These are phyloP conservation scores for Euura saliciscinereae DNA, from an alignment of 1,140 invertebrate genomes.

Conservation along the genomic window DNA sequence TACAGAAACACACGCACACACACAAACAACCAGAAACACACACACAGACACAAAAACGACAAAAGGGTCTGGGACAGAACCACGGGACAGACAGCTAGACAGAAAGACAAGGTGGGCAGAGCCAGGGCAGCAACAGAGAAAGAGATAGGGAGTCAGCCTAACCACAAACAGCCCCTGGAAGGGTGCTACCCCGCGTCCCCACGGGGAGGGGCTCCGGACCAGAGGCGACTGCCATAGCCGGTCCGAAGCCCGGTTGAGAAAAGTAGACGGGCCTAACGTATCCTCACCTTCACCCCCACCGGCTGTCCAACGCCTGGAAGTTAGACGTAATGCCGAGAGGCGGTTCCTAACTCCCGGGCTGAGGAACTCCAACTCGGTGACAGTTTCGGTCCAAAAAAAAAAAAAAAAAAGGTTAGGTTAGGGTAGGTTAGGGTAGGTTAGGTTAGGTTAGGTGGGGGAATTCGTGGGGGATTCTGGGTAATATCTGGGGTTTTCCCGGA, in stretches of 20 bases:
- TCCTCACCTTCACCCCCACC: neutral
- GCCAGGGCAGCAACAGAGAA: too few species aligned
- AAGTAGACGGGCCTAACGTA: neutral
- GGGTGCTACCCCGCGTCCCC: neutral
- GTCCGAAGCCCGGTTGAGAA: slow-evolving; percentile 1
- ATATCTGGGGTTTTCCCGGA: too few species aligned
- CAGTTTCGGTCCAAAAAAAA: neutral
- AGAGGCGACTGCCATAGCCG: neutral
- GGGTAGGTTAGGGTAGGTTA: too few species aligned
- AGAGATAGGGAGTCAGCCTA: too few species aligned
- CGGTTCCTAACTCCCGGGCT: neutral
- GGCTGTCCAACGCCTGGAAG: neutral
- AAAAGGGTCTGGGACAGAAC: neutral
- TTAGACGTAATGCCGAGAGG: neutral
- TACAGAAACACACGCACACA: neutral
- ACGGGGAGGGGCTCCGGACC: neutral
- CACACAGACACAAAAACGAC: neutral
- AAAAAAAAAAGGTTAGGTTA: too few species aligned
- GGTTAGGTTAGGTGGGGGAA: too few species aligned
- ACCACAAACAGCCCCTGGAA: too few species aligned
- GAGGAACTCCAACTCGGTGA: neutral
- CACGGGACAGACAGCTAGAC: neutral
- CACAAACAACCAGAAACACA: neutral
- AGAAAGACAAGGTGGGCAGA: neutral
- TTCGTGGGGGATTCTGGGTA: too few species aligned